These are phyloP conservation scores for Chromoteleia sp. DNA, from an alignment of 2,888 invertebrate species.

Conservation along the genomic window DNA sequence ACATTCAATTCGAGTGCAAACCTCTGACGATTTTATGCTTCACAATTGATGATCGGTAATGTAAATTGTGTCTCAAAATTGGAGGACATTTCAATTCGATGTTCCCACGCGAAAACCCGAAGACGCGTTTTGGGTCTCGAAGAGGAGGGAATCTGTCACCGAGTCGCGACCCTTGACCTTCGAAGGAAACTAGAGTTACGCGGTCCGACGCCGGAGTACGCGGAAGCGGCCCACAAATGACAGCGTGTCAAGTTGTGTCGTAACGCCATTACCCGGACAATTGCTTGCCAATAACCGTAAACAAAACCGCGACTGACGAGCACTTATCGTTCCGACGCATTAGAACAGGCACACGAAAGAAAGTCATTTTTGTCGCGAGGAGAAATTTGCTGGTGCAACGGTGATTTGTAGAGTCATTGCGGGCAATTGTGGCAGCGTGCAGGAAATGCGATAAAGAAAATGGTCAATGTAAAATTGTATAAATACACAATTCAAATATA, in stretches of 20 bases:
- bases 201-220: neutral
- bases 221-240: constrained; percentile 35
- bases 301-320: constrained; percentile 32
- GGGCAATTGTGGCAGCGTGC: no score
- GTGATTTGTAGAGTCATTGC: no score
- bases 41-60: constrained; percentile 1
- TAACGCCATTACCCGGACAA: constrained; percentile 15
- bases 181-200: neutral
- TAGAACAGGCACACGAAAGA: no score
- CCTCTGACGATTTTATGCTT: neutral
- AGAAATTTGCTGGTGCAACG: no score
- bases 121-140: neutral
- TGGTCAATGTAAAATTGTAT: no score
- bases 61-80: no score
- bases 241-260: constrained; percentile 30
- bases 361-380: no score
- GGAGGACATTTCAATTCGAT: neutral
- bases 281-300: constrained; percentile 22
- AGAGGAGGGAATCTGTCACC: neutral
- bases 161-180: neutral
- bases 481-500: no score
- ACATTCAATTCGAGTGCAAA: no score
- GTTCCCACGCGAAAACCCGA: neutral
- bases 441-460: no score
- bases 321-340: constrained; percentile 1